phyloP scores from a whole-genome alignment of 2,888 invertebrate species.

The Coelopa pilipes region DNA sequence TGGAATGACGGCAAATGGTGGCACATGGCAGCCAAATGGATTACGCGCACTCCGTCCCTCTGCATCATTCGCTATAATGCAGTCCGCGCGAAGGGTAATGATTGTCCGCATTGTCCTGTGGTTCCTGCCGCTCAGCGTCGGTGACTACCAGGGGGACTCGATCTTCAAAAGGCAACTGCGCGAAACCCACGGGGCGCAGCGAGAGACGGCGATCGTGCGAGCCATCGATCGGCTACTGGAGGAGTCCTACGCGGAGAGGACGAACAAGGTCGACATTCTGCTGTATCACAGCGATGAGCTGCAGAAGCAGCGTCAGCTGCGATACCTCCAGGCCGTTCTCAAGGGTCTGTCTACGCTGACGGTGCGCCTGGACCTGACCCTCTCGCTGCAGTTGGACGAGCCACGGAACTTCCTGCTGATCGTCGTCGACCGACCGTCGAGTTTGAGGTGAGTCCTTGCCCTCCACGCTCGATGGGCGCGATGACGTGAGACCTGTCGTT shows the following conservation, averaged over 20 bases:
- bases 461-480: not conserved
- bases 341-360: not conserved
- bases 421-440: not conserved
- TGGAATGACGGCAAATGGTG: no score
- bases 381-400: not conserved
- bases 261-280: constrained; percentile 6
- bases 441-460: not conserved
- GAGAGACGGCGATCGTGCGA: not conserved
- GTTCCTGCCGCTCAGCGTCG: not conserved
- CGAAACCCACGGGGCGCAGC: not conserved
- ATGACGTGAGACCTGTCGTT: not conserved
- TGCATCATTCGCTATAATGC: constrained; percentile 6
- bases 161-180: not conserved
- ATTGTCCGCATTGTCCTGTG: not conserved
- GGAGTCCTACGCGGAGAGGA: not conserved
- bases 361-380: constrained; percentile 10
- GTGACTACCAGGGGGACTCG: not conserved
- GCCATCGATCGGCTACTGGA: constrained; percentile 7
- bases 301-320: not conserved
- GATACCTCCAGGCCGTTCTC: not conserved
- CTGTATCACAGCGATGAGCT: not conserved
- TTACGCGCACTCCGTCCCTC: no score
- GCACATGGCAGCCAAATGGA: no score
- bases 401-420: constrained; percentile 1
- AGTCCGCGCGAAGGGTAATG: not conserved